phyloP scores from a whole-genome alignment of 2,113 vertebrate genomes.

The Periophthalmus modestus region DNA sequence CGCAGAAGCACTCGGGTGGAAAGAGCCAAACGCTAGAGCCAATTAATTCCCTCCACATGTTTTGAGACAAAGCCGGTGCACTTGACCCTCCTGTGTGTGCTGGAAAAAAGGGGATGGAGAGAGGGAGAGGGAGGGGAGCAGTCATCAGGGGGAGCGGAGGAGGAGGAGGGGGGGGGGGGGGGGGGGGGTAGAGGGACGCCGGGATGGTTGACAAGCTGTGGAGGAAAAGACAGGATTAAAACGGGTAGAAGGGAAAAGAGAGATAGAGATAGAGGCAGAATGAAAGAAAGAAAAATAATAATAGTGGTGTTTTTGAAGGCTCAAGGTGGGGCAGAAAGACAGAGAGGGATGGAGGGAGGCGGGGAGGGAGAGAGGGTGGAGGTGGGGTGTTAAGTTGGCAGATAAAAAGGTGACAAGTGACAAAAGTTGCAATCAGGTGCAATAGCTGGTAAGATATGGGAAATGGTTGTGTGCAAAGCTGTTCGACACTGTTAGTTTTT shows the following conservation, averaged over 20 bases:
- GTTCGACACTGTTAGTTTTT: neutral
- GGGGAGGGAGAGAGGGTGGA: neutral
- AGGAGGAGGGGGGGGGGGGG: neutral
- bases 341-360: neutral
- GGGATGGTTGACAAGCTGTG: slow-evolving; percentile 43
- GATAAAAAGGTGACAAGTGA: neutral
- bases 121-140: slow-evolving; percentile 61
- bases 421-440: slow-evolving; percentile 7
- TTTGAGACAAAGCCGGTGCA: slow-evolving; percentile 71
- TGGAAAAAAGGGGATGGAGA: slow-evolving; percentile 29
- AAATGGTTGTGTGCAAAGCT: neutral
- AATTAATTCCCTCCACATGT: slow-evolving; percentile 73
- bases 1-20: slow-evolving; percentile 59
- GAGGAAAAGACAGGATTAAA: slow-evolving; percentile 53
- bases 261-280: slow-evolving; percentile 22
- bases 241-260: slow-evolving; percentile 26
- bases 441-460: slow-evolving; percentile 1
- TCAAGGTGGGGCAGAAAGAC: neutral
- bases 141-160: slow-evolving; percentile 28
- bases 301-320: slow-evolving; percentile 5
- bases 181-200: neutral
- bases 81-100: slow-evolving; percentile 67
- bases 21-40: slow-evolving; percentile 66
- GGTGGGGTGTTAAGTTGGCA: slow-evolving; percentile 1
- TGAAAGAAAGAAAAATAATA: slow-evolving; percentile 4